Evolutionary conservation across 2,113 vertebrate species (phyloP), one percentile per base, ranked within the genome.

Genomic region (Megaceryle maxima): DNA sequence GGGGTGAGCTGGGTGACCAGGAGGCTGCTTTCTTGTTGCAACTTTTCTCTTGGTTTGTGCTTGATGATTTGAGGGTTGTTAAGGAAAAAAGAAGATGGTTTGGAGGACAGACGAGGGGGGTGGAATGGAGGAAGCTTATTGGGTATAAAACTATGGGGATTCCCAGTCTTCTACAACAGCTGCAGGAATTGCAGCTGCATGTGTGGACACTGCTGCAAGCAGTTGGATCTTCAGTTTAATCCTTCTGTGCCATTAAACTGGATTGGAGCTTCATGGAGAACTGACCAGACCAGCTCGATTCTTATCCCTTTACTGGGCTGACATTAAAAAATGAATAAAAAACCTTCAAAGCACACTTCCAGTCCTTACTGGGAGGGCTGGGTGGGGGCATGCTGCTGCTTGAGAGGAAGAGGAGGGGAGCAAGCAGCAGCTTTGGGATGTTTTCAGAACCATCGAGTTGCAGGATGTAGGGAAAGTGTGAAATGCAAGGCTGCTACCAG

Each of bases 381-480:
- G 26, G 17, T 39, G 56, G 44, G 78, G 48, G 8, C 57, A 16
- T 1, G 13, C 33, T 44, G 66, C 35, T 73, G 64, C 53, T 63
- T 7, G 19, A 37, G 73, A 83, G 77, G 76, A 86, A 87, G 59
- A 90, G 84, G 82, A 96, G 90, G 85, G 53, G 67, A 84, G 69
- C 37, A 8, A 76, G 39, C 69, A 68, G 82, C 70, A 64, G 74
- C 78, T 56, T 63, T 1, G 35, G 78, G 74, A 29, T 1, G 4
- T 60, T 87, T 48, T 80, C 29, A 79, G 44, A 83, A 11, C 64
- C 43, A 18, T 6, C 2, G 0, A 2, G 62, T 69, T 76, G 53
- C 94, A 94, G 85, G 96, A 95, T 94, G 92, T 85, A 67, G 83
- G 75, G 63, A 62, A 63, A 67, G 87, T 37, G 90, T 78, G 89